phyloP scores from a whole-genome alignment of 2,113 vertebrate genomes.

The Solenodon paradoxus region DNA sequence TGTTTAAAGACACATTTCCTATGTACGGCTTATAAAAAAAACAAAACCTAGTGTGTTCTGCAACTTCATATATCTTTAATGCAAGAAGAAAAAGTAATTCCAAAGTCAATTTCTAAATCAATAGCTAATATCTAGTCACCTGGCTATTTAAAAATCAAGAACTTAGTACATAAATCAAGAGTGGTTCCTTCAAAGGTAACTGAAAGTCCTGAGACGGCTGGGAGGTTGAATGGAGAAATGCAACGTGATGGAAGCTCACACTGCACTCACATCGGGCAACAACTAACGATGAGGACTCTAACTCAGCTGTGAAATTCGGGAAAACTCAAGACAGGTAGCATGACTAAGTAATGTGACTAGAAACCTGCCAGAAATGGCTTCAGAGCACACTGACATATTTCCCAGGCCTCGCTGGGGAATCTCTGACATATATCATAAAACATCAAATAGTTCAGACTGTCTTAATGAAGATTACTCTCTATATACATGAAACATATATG shows the following conservation, averaged over 20 bases:
- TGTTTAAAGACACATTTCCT: background rate
- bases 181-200: background rate
- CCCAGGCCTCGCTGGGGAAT: background rate
- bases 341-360: background rate
- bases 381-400: background rate
- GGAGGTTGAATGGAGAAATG: background rate
- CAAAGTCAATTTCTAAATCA: too few relatives aligned
- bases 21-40: background rate
- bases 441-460: background rate
- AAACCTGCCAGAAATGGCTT: background rate
- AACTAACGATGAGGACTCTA: background rate
- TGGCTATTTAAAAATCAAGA: conserved; percentile 28
- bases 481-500: background rate
- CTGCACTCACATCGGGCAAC: background rate
- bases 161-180: background rate
- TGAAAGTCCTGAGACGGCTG: background rate
- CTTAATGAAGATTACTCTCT: background rate
- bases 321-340: background rate
- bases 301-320: background rate
- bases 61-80: background rate
- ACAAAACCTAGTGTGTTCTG: background rate
- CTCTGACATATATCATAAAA: background rate
- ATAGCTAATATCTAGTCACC: too few relatives aligned
- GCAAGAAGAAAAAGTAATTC: background rate
- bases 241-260: background rate